Conservation (phyloP, 1,140 invertebrate species). For the Temnothorax curvispinosus region DNA sequence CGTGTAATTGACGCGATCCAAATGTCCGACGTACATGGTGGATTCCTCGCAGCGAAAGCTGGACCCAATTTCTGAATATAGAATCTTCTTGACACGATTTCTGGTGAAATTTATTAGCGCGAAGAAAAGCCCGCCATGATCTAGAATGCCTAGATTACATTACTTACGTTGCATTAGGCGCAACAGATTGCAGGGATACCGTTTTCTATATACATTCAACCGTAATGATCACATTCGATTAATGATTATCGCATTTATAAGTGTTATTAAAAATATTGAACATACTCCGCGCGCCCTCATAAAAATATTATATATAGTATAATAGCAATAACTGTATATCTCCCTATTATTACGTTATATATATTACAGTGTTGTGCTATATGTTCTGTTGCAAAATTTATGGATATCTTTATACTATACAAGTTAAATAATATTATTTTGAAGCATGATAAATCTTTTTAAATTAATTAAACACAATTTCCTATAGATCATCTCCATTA, state of each 20-base stretch:
- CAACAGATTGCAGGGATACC: conserved; percentile 32
- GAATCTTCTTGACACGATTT: conserved; percentile 64
- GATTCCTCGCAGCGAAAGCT: conserved; percentile 62
- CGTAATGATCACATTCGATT: conserved; percentile 27
- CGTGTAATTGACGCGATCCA: conserved; percentile 53
- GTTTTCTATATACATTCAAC: conserved; percentile 22
- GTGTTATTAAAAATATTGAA: conserved; percentile 14
- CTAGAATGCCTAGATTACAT: conserved; percentile 24
- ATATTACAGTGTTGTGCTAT: not conserved
- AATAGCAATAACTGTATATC: not conserved
- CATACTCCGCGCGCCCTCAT: not conserved
- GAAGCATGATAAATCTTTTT: not conserved
- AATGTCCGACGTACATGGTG: conserved; percentile 24
- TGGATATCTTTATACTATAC: not conserved
- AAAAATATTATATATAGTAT: conserved; percentile 2
- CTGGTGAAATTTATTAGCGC: conserved; percentile 52
- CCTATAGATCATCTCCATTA: conserved; percentile 82
- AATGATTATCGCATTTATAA: conserved; percentile 9
- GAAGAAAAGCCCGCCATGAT: not conserved
- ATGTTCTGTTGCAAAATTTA: not conserved
- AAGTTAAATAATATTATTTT: not conserved
- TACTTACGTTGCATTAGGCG: conserved; percentile 16
- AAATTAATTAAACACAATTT: conserved; percentile 8
- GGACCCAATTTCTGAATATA: conserved; percentile 43
- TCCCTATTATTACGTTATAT: not conserved